Base-by-base conservation (phyloP, 2,888 invertebrate species). In the Cyclophora punctaria region DNA sequence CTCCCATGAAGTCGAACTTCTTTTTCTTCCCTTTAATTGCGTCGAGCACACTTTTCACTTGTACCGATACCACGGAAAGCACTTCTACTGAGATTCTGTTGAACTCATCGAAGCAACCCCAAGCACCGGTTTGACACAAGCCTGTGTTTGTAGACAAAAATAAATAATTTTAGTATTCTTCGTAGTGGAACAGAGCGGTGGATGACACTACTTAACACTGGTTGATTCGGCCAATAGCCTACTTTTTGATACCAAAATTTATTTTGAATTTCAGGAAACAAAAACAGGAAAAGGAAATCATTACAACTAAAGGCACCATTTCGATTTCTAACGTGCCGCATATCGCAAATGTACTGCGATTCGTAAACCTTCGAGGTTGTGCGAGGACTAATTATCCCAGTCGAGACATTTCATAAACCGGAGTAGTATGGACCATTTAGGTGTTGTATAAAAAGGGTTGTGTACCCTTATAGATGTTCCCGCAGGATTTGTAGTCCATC, bases 31-130 rank as follows among this genome's bases (percentile, higher is more conserved):
- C 90, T 75, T 95, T 95, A 53, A 98, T 94, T 5, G 97, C 97
- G 75, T 98, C 97, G 55, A 94, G 90, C 34, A 96, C 93, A 50
- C 90, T 90, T 75, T 95, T 96, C 1, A 96, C 97, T 87, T 98
- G 98, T 0, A 98, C 98, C 0, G 98, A 96, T 0, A 98, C 97
- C 6, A 98, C 98, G 41, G 98, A 98, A 53, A 98, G 80, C 52
- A 98, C 98, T 83, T 98, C 98, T 1, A 98, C 95, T 0, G 97
- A 94, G 67, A 98, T 98, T 51, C 98, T 91, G 81, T 98, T 98
- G 80, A 98, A 98, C 79, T 98, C 98, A 73, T 98, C 98, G 77
- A 98, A 98, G 75, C 98, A 98, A 40, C 98, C 98, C 98, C 98
- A 98, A 5, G 97, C 96, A 0, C 98, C 98, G 20, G 97, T 97